Evolutionary conservation across 1,140 invertebrate genomes (phyloP), one percentile per base, ranked within the genome.

Genomic region (Chrysopa pallens): DNA sequence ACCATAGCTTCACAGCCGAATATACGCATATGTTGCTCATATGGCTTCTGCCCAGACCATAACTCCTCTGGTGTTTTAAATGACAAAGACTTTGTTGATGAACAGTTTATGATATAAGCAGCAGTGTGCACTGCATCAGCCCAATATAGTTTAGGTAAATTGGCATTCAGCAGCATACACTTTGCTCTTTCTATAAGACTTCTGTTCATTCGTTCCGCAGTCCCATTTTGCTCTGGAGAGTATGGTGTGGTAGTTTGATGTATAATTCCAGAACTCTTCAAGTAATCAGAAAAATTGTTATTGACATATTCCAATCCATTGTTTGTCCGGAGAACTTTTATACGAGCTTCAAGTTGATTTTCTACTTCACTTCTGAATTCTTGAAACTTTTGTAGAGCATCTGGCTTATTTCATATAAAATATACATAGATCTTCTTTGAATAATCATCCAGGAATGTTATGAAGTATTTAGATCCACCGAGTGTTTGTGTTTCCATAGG

Each of bases 1-100:
- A 42, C 40, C 17, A 43, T 44, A 2, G 40, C 48, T 37, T 44
- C 49, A 52, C 51, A 43, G 42, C 52, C 52, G 52, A 57, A 57
- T 23, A 58, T 44, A 46, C 45, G 46, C 2, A 58, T 14, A 42
- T 56, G 35, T 38, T 42, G 40, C 8, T 55, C 8, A 46, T 55
- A 38, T 15, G 49, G 46, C 28, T 47, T 48, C 39, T 17, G 14
- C 14, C 46, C 43, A 39, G 11, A 42, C 51, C 48, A 56, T 23
- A 42, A 23, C 43, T 54, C 51, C 33, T 51, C 43, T 35, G 53
- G 51, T 23, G 51, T 50, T 39, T 42, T 38, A 17, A n/a, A 6
- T n/a, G 14, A 7, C 42, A n/a, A n/a, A n/a, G n/a, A 6, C 11
- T 6, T 38, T 8, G 28, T n/a, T 23, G 42, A 35, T 38, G 42